A percentile compares a stretch with the other conserved stretches of the same genome.
These are phyloP conservation scores for Malurus elegans DNA, from an alignment of 2,113 vertebrate genomes.

Conservation along the genomic window DNA sequence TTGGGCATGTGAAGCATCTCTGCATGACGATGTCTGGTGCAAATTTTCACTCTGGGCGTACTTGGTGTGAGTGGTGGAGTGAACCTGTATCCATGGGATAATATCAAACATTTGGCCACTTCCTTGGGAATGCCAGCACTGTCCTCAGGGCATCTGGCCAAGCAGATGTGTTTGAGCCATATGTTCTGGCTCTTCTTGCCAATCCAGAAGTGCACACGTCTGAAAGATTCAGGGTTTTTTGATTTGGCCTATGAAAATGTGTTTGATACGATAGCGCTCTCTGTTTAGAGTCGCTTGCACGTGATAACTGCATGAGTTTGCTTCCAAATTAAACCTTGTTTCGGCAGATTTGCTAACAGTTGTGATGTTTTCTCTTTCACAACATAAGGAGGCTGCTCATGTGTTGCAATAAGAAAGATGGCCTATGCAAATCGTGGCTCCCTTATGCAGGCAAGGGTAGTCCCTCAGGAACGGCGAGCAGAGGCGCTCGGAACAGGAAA, in stretches of 20 bases:
- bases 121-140: not conserved
- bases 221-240: not conserved
- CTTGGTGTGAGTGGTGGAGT: not conserved
- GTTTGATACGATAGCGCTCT: not conserved
- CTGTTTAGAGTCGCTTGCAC: not conserved
- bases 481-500: rapidly evolving
- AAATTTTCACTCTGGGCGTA: not conserved
- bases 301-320: not conserved
- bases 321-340: slow-evolving; percentile 25
- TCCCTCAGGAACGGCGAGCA: not conserved
- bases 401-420: slow-evolving; percentile 22
- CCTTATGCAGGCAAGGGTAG: not conserved
- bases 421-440: not conserved
- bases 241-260: not conserved
- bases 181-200: not conserved
- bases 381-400: slow-evolving; percentile 2
- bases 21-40: not conserved
- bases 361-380: slow-evolving; percentile 9
- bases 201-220: not conserved
- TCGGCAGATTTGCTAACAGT: slow-evolving; percentile 26
- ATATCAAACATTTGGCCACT: not conserved
- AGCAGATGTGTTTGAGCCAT: not conserved
- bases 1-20: not conserved
- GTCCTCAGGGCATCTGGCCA: not conserved
- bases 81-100: not conserved